Conservation (phyloP, 2,113 vertebrate genomes). For the Empidonax traillii region DNA sequence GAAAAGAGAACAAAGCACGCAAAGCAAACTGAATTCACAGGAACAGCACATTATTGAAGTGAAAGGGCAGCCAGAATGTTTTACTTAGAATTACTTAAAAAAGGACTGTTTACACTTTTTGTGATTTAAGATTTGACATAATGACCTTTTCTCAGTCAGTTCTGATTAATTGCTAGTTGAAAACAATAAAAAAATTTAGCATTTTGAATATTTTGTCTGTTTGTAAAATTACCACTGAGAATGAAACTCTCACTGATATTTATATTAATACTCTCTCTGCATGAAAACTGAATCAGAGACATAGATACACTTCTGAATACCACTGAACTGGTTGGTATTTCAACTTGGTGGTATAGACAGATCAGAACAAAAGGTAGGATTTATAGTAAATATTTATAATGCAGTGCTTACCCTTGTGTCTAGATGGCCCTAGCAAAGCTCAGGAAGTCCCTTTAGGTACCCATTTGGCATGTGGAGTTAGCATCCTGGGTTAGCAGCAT, state of each 20-base stretch:
- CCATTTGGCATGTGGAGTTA: background rate
- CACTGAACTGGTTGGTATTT: background rate
- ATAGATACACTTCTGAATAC: background rate
- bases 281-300: background rate
- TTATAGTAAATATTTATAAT: background rate
- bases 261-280: background rate
- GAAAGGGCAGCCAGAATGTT: background rate
- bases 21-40: constrained; percentile 1
- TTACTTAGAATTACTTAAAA: background rate
- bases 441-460: background rate
- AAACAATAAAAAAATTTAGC: background rate
- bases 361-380: background rate
- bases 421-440: background rate
- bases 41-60: background rate
- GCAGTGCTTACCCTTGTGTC: background rate
- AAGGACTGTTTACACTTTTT: background rate
- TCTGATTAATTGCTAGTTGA: background rate
- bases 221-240: background rate
- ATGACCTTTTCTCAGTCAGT: background rate
- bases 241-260: background rate
- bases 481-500: background rate
- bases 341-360: background rate
- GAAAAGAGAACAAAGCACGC: constrained; percentile 9
- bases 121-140: background rate
- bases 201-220: background rate